Base-by-base conservation (phyloP, 2,113 vertebrate genomes). In the Scatophagus argus region DNA sequence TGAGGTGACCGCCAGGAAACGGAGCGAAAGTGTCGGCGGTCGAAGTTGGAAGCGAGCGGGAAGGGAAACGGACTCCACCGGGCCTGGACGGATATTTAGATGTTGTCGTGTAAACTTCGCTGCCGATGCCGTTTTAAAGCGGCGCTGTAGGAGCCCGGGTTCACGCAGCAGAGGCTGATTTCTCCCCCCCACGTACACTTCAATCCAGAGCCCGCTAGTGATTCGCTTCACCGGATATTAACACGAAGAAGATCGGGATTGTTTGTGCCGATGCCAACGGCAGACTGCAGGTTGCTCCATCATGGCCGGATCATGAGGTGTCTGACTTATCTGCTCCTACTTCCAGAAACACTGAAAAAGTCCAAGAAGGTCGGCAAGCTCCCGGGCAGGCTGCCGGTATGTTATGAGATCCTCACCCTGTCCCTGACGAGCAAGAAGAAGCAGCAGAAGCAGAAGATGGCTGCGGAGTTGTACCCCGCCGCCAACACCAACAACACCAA, bases 241-340 rank as follows among this genome's bases (percentile, higher is more conserved):
- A n/a, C 44, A 6, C 49, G n/a, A 14, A 60, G 51, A 44, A 19
- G 16, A 47, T 14, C 64, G 58, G 69, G n/a, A n/a, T 27, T 21
- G 72, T 38, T 67, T 10, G 91, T 49, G 93, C 93, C 88, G 94
- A 97, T 97, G 97, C 96, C 96, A 88, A 91, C 94, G 92, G 94
- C 92, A 79, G 95, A 94, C 88, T 97, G 97, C 94, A 88, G 90
- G 87, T 49, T 92, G 76, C 89, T 93, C 81, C 93, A 96, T 91
- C 95, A 97, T 95, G 97, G 96, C 94, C 95, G 97, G 93, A 95
- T 98, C 94, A 97, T 97, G 95, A 97, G 96, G 96, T 97, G 96
- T 91, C 85, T 98, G 83, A 95, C 96, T 84, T 97, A 95, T 80
- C 95, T 98, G 70, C 95, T 97, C 69, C 95, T 98, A 87, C 96